These are phyloP conservation scores for Latheticus oryzae DNA, from an alignment of 2,888 invertebrate genomes.

Conservation along the genomic window DNA sequence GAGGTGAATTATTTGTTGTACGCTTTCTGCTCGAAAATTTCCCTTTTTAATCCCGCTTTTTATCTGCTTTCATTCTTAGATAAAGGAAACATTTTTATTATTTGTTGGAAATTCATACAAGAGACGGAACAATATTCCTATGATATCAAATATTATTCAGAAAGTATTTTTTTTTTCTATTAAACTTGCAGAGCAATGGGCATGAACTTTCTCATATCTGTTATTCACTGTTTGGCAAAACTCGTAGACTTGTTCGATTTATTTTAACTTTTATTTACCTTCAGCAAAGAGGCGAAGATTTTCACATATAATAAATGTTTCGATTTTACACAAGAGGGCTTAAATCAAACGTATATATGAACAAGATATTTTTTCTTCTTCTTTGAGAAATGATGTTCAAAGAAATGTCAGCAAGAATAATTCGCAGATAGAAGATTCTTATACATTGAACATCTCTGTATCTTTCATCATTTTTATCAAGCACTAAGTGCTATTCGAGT, in stretches of 20 bases:
- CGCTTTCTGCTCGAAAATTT: conserved; percentile 32
- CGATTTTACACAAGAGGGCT: conserved; percentile 38
- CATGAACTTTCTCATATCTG: conserved; percentile 12
- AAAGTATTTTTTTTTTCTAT: conserved; percentile 15
- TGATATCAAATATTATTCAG: conserved; percentile 15
- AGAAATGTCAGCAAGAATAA: conserved; percentile 36
- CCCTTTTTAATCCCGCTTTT: conserved; percentile 33
- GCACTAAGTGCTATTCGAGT: conserved; percentile 3
- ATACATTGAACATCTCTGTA: conserved; percentile 26
- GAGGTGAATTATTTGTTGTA: conserved; percentile 35
- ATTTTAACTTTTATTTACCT: conserved; percentile 40
- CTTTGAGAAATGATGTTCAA: conserved; percentile 36
- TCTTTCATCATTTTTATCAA: conserved; percentile 14
- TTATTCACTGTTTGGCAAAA: conserved; percentile 20
- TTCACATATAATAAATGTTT: conserved; percentile 35
- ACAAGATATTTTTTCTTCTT: conserved; percentile 34
- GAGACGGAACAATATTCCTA: conserved; percentile 8
- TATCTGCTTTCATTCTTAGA: conserved; percentile 28
- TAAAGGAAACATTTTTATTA: conserved; percentile 27
- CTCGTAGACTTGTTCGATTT: conserved; percentile 24
- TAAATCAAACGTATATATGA: conserved; percentile 39
- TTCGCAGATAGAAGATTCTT: conserved; percentile 32
- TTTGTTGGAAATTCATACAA: conserved; percentile 19
- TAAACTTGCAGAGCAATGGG: conserved; percentile 26
- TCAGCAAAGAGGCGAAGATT: conserved; percentile 29